phyloP scores from a whole-genome alignment of 2,888 invertebrate species.

The Oscheius sp. region DNA sequence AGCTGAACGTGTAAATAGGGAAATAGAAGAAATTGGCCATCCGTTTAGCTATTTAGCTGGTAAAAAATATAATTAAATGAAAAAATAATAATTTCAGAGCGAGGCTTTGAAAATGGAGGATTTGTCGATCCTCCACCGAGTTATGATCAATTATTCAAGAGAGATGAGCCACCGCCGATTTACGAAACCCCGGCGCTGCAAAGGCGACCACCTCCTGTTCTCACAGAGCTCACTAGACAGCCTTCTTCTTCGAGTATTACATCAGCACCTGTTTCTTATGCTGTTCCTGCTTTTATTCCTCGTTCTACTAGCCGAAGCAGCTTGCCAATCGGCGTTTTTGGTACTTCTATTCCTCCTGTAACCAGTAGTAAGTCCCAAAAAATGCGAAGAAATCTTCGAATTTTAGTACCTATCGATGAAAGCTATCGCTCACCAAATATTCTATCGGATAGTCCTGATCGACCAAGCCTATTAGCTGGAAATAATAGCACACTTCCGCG shows the following conservation, averaged over 20 bases:
- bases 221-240: not conserved
- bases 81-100: not conserved
- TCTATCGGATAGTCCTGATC: constrained; percentile 2
- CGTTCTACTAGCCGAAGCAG: constrained; percentile 20
- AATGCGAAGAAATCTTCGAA: too few species aligned
- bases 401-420: constrained; percentile 22
- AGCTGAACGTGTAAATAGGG: not conserved
- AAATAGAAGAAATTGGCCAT: constrained; percentile 32
- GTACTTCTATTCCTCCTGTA: constrained; percentile 19
- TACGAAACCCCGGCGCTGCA: constrained; percentile 19
- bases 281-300: not conserved
- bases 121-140: constrained; percentile 30
- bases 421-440: constrained; percentile 9
- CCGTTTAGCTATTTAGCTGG: constrained; percentile 31
- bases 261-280: not conserved
- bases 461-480: not conserved
- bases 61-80: not conserved
- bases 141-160: constrained; percentile 24
- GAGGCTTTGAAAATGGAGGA: constrained; percentile 20
- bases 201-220: not conserved
- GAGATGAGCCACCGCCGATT: constrained; percentile 32
- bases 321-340: constrained; percentile 23
- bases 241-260: constrained; percentile 16
- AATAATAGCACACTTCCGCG: not conserved
- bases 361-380: not conserved